phyloP scores from a whole-genome alignment of 2,888 invertebrate genomes.

The Hydropsyche betteni region DNA sequence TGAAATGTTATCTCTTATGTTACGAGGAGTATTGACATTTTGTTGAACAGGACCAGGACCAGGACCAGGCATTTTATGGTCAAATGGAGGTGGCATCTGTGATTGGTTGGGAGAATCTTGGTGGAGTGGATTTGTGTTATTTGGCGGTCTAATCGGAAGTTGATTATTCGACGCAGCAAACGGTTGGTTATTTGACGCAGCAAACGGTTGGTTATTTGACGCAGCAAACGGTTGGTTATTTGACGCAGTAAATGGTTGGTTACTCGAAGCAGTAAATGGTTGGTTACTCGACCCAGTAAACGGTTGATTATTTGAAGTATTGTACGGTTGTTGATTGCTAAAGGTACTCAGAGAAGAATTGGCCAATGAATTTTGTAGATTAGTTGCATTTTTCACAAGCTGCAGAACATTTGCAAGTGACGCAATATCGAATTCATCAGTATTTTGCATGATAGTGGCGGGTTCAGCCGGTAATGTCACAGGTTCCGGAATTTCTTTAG shows the following conservation, averaged over 20 bases:
- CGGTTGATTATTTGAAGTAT: too few species aligned
- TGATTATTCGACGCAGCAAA: too few species aligned
- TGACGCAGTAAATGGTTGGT: neutral
- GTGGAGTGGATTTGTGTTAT: too few species aligned
- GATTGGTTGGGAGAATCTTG: too few species aligned
- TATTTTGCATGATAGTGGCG: neutral
- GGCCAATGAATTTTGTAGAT: neutral
- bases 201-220: neutral
- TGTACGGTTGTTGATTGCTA: too few species aligned
- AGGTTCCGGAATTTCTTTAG: conserved; percentile 57
- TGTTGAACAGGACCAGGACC: too few species aligned
- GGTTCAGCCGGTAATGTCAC: conserved; percentile 52
- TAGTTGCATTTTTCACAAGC: conserved; percentile 35
- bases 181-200: neutral
- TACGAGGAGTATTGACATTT: too few species aligned
- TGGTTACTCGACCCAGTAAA: too few species aligned
- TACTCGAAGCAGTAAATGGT: neutral
- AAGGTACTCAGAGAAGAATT: neutral
- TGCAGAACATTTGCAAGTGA: conserved; percentile 38
- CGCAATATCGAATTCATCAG: conserved; percentile 7
- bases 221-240: neutral
- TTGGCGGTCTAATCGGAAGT: too few species aligned
- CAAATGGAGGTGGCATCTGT: too few species aligned
- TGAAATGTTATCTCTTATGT: too few species aligned
- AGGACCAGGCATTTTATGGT: too few species aligned